Conservation (phyloP, 2,888 invertebrate species). For the Azorinus chamasolen region DNA sequence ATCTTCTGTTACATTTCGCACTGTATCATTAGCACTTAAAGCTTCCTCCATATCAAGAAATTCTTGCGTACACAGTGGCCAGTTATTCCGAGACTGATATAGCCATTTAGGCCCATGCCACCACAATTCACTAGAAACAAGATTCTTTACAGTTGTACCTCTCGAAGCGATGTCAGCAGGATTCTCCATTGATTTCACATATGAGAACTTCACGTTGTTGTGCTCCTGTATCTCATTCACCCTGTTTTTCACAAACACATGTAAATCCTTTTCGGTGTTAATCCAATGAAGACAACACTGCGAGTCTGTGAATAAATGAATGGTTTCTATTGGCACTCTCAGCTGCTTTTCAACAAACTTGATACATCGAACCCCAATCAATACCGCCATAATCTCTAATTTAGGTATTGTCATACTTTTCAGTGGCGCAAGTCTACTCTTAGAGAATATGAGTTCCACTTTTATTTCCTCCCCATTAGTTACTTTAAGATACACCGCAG, state of each 20-base stretch:
- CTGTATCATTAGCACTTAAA: no score
- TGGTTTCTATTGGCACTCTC: background rate
- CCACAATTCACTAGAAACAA: no score
- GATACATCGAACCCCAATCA: conserved; percentile 9
- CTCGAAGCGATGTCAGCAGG: no score
- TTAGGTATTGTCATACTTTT: conserved; percentile 21
- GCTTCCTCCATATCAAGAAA: no score
- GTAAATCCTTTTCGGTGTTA: background rate
- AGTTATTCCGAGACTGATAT: no score
- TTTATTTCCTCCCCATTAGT: conserved; percentile 2
- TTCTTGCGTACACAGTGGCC: no score
- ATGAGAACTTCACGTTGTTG: no score
- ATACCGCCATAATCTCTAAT: conserved; percentile 16
- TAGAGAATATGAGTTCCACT: conserved; percentile 20
- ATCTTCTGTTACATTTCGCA: no score
- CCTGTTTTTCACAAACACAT: conserved; percentile 20
- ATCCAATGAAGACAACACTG: conserved; percentile 24
- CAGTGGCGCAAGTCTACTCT: conserved; percentile 32
- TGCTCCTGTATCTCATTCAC: conserved; percentile 23
- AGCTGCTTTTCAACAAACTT: conserved; percentile 16
- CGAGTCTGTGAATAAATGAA: conserved; percentile 8
- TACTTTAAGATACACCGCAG: conserved; percentile 17
- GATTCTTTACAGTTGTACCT: no score
- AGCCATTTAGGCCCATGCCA: no score
- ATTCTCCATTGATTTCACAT: no score